Conservation (phyloP, 2,888 invertebrate species). For the Scaptomyza tumidula region DNA sequence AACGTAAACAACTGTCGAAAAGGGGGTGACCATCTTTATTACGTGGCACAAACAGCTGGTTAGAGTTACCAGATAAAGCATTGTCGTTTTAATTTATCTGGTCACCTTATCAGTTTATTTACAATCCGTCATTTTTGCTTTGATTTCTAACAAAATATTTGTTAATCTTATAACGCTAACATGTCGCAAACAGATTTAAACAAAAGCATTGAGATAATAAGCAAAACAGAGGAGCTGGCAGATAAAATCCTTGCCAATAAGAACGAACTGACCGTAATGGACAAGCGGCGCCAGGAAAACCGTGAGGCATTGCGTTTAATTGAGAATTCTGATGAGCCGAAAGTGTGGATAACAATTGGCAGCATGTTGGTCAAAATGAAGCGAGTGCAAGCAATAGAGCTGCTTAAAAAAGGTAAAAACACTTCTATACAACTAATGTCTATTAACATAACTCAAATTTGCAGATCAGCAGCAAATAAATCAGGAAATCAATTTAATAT, state of each 20-base stretch:
- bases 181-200: conserved; percentile 54
- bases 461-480: conserved; percentile 83
- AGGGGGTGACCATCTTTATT: not conserved
- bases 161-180: not conserved
- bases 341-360: conserved; percentile 84
- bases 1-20: not conserved
- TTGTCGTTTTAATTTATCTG: conserved; percentile 6
- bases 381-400: conserved; percentile 73
- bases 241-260: conserved; percentile 83
- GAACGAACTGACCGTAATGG: conserved; percentile 81
- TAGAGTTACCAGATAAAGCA: not conserved
- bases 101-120: conserved; percentile 40
- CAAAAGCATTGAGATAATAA: conserved; percentile 82
- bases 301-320: conserved; percentile 82
- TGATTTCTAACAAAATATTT: not conserved
- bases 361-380: conserved; percentile 82
- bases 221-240: conserved; percentile 81
- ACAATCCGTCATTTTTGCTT: conserved; percentile 15
- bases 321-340: conserved; percentile 77
- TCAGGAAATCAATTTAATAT: conserved; percentile 81
- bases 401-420: conserved; percentile 80
- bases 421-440: not conserved
- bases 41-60: conserved; percentile 29
- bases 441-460: not conserved
- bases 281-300: conserved; percentile 81